These are phyloP conservation scores for Nerophis ophidion DNA, from an alignment of 2,113 vertebrate species.

Conservation along the genomic window DNA sequence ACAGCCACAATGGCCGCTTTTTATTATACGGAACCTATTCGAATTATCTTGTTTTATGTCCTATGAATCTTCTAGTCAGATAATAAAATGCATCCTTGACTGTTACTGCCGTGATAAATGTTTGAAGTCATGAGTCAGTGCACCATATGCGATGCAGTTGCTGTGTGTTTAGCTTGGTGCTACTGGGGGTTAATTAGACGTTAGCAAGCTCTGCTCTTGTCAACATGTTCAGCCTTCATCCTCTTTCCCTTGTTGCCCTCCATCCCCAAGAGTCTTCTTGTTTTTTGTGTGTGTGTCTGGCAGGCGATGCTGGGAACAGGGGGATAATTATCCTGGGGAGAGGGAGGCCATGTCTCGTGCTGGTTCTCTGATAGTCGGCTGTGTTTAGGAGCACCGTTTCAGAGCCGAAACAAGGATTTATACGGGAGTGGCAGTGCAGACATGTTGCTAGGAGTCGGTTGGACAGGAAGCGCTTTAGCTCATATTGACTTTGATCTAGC, in stretches of 20 bases:
- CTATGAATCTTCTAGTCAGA: too few species aligned
- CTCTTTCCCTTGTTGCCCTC: slow-evolving; percentile 7
- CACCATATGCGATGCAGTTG: background rate
- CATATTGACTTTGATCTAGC: background rate
- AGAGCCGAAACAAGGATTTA: background rate
- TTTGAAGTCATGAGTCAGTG: too few species aligned
- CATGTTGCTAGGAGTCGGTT: slow-evolving; percentile 61
- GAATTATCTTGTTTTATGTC: too few species aligned
- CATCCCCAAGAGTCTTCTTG: slow-evolving; percentile 50
- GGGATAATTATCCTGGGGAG: slow-evolving; percentile 43
- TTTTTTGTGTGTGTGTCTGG: slow-evolving; percentile 16
- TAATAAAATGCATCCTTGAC: too few species aligned
- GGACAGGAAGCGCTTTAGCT: slow-evolving; percentile 2
- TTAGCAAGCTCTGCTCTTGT: slow-evolving; percentile 26
- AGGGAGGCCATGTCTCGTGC: background rate
- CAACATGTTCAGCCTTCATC: slow-evolving; percentile 28
- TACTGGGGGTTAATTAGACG: slow-evolving; percentile 12
- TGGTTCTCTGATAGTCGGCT: background rate
- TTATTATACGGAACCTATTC: too few species aligned
- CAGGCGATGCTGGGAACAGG: slow-evolving; percentile 13
- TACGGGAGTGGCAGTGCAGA: slow-evolving; percentile 13
- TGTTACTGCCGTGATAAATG: too few species aligned
- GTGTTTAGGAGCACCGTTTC: slow-evolving; percentile 2
- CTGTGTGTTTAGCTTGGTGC: background rate
- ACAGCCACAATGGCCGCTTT: too few species aligned